Evolutionary conservation across 2,113 vertebrate species (phyloP).

Genomic region (Cavia aperea): DNA sequence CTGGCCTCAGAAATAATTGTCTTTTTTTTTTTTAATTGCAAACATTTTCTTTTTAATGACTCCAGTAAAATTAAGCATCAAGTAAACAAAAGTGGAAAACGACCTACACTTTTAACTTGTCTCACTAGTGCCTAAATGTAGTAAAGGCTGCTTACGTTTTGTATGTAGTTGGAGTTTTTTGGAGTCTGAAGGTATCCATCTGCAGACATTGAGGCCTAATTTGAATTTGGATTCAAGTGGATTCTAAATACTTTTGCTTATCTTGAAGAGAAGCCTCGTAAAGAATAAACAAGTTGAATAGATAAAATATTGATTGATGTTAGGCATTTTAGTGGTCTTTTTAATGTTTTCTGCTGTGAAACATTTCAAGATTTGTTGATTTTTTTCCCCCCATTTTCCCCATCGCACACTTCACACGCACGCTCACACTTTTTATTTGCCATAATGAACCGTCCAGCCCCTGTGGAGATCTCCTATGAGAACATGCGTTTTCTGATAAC

Average conservation of each 20-base stretch:
- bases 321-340: constrained; percentile 76
- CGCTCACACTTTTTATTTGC: constrained; percentile 75
- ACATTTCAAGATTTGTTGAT: constrained; percentile 84
- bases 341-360: constrained; percentile 86
- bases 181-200: constrained; percentile 74
- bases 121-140: constrained; percentile 84
- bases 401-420: constrained; percentile 58
- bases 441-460: constrained; percentile 99
- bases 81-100: constrained; percentile 72
- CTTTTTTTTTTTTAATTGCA: constrained; percentile 74
- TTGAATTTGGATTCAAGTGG: constrained; percentile 71
- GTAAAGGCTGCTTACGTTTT: constrained; percentile 76
- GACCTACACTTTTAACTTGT: constrained; percentile 71
- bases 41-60: constrained; percentile 75
- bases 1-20: constrained; percentile 78
- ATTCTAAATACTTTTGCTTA: constrained; percentile 72
- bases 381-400: constrained; percentile 68
- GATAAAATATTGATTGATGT: constrained; percentile 74
- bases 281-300: constrained; percentile 72
- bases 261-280: constrained; percentile 69
- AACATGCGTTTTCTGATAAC: constrained; percentile 99
- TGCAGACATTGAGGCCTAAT: constrained; percentile 71
- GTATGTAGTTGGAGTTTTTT: constrained; percentile 66
- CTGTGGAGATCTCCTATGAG: constrained; percentile 95
- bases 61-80: constrained; percentile 75